Conservation (phyloP, 1,140 invertebrate species). For the Paraescarpia echinospica region DNA sequence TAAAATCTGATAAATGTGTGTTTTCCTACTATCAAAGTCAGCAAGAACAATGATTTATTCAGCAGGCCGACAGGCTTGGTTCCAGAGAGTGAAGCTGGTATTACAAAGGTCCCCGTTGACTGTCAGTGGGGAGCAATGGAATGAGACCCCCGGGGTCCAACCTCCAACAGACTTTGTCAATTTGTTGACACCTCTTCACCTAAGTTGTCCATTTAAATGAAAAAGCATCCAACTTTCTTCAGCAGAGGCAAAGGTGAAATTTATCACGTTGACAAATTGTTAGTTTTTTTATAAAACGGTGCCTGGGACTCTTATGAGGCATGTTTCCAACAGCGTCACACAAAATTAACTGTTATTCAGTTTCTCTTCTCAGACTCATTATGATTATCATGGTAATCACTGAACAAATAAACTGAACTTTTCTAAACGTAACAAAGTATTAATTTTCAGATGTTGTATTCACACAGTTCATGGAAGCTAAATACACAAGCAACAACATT, state of each 20-base stretch:
- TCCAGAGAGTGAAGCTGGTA: not conserved
- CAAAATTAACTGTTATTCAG: not conserved
- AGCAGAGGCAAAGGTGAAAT: not conserved
- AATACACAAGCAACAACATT: no score
- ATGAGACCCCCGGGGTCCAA: not conserved
- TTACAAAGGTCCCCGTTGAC: not conserved
- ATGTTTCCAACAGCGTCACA: not conserved
- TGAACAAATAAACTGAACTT: not conserved
- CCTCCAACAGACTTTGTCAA: not conserved
- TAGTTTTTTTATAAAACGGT: not conserved
- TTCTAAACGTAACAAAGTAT: no score
- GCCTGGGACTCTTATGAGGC: not conserved
- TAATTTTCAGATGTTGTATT: no score
- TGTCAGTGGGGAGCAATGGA: not conserved
- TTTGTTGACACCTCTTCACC: not conserved
- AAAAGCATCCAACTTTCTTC: not conserved
- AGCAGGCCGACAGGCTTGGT: not conserved
- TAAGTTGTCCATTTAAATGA: not conserved
- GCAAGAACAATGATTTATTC: not conserved
- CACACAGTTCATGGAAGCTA: no score
- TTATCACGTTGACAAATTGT: not conserved
- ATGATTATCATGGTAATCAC: not conserved
- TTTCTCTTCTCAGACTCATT: not conserved
- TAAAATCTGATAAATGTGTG: conserved; percentile 1
- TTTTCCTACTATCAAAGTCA: not conserved